phyloP scores from a whole-genome alignment of 2,113 vertebrate genomes.

The Megalops atlanticus region DNA sequence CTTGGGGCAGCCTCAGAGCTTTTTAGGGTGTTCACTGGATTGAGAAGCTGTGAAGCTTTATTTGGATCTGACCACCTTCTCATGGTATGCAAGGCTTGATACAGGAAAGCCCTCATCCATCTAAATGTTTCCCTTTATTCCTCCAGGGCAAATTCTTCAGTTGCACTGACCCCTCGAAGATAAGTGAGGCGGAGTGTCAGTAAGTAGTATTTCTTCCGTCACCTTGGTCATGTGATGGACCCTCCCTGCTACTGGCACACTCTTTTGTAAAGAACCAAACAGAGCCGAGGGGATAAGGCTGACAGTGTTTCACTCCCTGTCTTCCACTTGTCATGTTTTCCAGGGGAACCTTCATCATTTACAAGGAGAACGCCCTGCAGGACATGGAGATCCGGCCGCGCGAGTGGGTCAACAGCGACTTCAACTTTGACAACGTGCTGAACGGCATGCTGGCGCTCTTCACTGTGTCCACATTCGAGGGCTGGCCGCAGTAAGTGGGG shows the following conservation, averaged over 20 bases:
- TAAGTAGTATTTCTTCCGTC: neutral
- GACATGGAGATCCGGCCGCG: conserved; percentile 71
- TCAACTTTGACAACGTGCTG: conserved; percentile 89
- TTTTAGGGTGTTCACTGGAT: neutral
- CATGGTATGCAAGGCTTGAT: too few relatives aligned
- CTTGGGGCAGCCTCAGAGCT: neutral
- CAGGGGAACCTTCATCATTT: conserved; percentile 83
- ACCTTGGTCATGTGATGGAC: neutral
- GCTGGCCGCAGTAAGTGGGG: conserved; percentile 88
- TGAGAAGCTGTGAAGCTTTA: neutral
- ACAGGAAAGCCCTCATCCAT: neutral
- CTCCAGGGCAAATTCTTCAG: conserved; percentile 84
- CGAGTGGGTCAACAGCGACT: conserved; percentile 76
- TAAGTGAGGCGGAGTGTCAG: conserved; percentile 81
- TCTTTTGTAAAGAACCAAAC: too few relatives aligned
- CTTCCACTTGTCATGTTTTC: neutral
- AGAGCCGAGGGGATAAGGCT: neutral
- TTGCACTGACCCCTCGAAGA: conserved; percentile 85
- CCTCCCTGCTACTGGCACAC: neutral
- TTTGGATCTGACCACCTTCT: neutral
- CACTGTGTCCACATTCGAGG: conserved; percentile 91
- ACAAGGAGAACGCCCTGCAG: conserved; percentile 77
- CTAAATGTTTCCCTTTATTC: neutral
- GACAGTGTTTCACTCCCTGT: neutral
- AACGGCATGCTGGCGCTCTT: conserved; percentile 94